Conservation (phyloP, 2,888 invertebrate genomes). For the Globia sparganii region DNA sequence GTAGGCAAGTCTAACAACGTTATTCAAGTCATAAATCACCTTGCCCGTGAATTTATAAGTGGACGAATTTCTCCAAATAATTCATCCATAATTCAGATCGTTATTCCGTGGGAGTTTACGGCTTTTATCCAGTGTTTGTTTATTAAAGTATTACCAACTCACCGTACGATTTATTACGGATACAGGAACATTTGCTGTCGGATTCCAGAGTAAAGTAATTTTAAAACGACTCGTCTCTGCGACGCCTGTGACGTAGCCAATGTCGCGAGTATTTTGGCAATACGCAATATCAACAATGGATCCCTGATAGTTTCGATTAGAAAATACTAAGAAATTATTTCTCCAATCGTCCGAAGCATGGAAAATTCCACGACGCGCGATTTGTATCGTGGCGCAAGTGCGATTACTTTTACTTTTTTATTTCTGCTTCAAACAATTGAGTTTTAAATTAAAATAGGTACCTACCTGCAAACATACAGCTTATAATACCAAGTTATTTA, state of each 20-base stretch:
- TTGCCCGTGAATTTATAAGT: slow-evolving; percentile 3
- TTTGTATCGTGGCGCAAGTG: slow-evolving; percentile 56
- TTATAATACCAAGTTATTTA: not conserved
- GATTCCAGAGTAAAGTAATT: slow-evolving; percentile 75
- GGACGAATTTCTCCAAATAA: slow-evolving; percentile 21
- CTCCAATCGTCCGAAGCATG: slow-evolving; percentile 53
- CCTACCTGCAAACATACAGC: not conserved
- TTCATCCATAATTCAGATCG: slow-evolving; percentile 22
- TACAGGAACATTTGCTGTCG: slow-evolving; percentile 65
- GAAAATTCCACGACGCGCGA: slow-evolving; percentile 64
- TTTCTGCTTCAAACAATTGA: slow-evolving; percentile 31
- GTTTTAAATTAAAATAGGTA: slow-evolving; percentile 24
- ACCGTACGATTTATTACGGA: slow-evolving; percentile 60
- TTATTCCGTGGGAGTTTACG: slow-evolving; percentile 24
- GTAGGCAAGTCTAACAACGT: not conserved
- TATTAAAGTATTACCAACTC: slow-evolving; percentile 35
- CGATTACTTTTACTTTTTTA: slow-evolving; percentile 65
- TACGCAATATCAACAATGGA: slow-evolving; percentile 57
- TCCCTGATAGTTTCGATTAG: slow-evolving; percentile 40
- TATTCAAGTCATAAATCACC: not conserved
- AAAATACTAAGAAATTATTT: slow-evolving; percentile 40
- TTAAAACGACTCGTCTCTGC: slow-evolving; percentile 75
- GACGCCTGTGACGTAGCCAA: slow-evolving; percentile 78
- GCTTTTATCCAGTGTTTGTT: slow-evolving; percentile 42
- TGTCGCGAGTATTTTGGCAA: slow-evolving; percentile 73